Conservation (phyloP, 2,113 vertebrate genomes). For the Epinephelus cyanopodus region DNA sequence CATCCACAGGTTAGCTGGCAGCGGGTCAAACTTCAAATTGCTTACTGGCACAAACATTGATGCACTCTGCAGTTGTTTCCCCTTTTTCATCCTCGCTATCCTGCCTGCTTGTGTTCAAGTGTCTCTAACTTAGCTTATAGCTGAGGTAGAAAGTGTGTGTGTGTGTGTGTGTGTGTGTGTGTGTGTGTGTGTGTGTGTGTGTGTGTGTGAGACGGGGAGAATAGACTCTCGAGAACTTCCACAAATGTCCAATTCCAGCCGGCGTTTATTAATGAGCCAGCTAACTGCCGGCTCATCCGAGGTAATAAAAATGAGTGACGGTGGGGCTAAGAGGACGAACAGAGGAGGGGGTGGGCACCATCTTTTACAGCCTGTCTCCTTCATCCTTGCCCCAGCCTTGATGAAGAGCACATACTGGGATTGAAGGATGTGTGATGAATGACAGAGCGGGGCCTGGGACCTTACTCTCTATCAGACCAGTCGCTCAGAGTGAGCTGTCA, state of each 20-base stretch:
- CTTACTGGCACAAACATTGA: slow-evolving; percentile 14
- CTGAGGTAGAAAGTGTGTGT: slow-evolving; percentile 16
- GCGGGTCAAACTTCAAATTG: slow-evolving; percentile 7
- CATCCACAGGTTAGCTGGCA: background rate
- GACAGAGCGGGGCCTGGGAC: slow-evolving; percentile 23
- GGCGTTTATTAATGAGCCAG: slow-evolving; percentile 73
- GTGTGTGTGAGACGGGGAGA: background rate
- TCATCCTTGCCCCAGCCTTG: slow-evolving; percentile 60
- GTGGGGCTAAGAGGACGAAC: slow-evolving; percentile 24
- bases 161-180: slow-evolving; percentile 6
- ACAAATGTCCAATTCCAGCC: slow-evolving; percentile 61
- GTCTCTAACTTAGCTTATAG: background rate
- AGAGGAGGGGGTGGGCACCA: slow-evolving; percentile 36
- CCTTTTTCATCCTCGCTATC: background rate
- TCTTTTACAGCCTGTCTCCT: slow-evolving; percentile 74
- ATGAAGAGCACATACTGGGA: slow-evolving; percentile 68
- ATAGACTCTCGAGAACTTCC: slow-evolving; percentile 36
- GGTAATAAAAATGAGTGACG: slow-evolving; percentile 72
- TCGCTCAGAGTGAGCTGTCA: slow-evolving; percentile 79
- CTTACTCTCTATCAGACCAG: slow-evolving; percentile 58
- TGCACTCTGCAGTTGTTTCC: background rate
- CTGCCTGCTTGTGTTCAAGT: background rate
- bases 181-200: slow-evolving; percentile 13
- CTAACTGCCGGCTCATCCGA: slow-evolving; percentile 74
- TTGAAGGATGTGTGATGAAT: slow-evolving; percentile 74